Evolutionary conservation across 2,797 vertebrate species (phyloP).

Genomic region (Aquila chrysaetos): DNA sequence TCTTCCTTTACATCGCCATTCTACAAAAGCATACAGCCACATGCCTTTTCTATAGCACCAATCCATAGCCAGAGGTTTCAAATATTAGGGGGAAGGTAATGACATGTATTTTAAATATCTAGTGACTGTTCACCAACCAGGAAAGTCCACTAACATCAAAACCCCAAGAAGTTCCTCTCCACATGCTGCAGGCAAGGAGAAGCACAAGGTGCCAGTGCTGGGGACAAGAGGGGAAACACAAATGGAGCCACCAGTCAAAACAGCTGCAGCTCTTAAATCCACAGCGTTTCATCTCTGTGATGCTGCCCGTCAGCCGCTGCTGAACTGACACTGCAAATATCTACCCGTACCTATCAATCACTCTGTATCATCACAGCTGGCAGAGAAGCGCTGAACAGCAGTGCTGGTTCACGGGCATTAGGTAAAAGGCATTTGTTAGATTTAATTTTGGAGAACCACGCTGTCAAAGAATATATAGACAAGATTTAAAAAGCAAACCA

Average conservation of each 20-base stretch:
- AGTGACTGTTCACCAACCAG: not conserved
- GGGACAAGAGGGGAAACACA: not conserved
- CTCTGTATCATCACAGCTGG: rapidly evolving
- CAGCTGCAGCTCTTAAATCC: not conserved
- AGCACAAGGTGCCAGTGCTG: not conserved
- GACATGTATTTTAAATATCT: not conserved
- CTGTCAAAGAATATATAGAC: not conserved
- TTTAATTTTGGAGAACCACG: not conserved
- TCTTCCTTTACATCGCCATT: not conserved
- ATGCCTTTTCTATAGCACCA: rapidly evolving
- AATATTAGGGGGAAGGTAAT: not conserved
- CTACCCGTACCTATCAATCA: rapidly evolving
- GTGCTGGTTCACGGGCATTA: rapidly evolving
- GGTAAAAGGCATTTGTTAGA: not conserved
- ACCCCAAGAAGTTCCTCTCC: not conserved
- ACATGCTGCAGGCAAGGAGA: not conserved
- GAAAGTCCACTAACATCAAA: not conserved
- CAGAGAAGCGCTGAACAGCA: not conserved
- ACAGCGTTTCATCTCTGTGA: rapidly evolving
- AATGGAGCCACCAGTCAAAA: not conserved
- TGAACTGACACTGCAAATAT: not conserved
- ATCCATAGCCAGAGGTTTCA: not conserved
- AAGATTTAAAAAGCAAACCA: not conserved
- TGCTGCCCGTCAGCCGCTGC: not conserved
- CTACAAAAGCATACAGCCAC: not conserved